A percentile compares a stretch with the other conserved stretches of the same genome.
These are phyloP conservation scores for Sebastes oblongus DNA, from an alignment of 2,797 vertebrate species.

Conservation along the genomic window DNA sequence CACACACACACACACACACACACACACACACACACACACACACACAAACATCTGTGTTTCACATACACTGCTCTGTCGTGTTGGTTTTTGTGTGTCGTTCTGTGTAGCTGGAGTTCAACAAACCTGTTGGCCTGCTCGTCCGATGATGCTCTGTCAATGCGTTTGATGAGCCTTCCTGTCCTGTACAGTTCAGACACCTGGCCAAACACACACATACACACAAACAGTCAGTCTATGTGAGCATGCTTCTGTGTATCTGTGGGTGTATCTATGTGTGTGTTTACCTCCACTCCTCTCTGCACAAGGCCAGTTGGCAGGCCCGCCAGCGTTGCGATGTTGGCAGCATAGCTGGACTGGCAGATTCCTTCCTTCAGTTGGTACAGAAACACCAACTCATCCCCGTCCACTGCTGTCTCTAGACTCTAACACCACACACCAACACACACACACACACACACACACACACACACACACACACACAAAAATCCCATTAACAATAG, in stretches of 20 bases:
- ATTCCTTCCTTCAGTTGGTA: conserved; percentile 93
- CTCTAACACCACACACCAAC: conserved; percentile 79
- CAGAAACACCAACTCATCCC: conserved; percentile 92
- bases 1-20: conserved; percentile 17
- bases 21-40: conserved; percentile 10
- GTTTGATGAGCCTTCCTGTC: conserved; percentile 82
- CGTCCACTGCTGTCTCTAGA: conserved; percentile 94
- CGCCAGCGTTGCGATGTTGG: conserved; percentile 92
- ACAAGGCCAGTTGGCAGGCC: conserved; percentile 88
- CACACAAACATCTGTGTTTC: background rate
- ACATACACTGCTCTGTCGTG: background rate
- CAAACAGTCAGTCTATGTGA: background rate
- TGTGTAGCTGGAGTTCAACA: conserved; percentile 4
- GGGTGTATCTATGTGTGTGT: conserved; percentile 6
- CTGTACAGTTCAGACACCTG: conserved; percentile 87
- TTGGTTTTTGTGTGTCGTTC: background rate
- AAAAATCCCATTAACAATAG: conserved; percentile 1
- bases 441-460: conserved; percentile 41
- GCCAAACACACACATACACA: conserved; percentile 26
- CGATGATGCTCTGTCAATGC: conserved; percentile 75
- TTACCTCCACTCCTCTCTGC: conserved; percentile 90
- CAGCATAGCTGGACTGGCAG: conserved; percentile 90
- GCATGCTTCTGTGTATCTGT: background rate
- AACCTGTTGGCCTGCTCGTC: conserved; percentile 82
- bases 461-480: conserved; percentile 40